Percentiles rank a stretch among this genome's conserved stretches.
Evolutionary conservation across 2,113 vertebrate species (phyloP).

Genomic region (Centropristis striata): DNA sequence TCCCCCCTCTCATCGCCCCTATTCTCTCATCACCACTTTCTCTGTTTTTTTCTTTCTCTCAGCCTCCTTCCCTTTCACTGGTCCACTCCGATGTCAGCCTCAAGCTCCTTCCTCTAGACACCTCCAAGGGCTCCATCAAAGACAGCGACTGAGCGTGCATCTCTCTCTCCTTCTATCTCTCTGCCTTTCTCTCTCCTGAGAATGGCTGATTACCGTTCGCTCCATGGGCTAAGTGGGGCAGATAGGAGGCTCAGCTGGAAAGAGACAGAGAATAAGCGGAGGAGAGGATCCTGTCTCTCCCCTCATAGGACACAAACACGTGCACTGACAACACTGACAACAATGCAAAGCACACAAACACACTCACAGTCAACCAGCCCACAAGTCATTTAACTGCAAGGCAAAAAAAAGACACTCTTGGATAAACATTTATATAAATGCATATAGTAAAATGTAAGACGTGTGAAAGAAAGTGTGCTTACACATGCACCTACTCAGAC

Average conservation of each 20-base stretch:
- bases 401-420: neutral
- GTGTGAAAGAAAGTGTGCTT: neutral
- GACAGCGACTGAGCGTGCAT: conserved; percentile 69
- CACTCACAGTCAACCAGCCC: conserved; percentile 18
- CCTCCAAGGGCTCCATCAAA: conserved; percentile 80
- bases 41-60: neutral
- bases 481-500: conserved; percentile 6
- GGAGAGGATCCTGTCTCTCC: conserved; percentile 60
- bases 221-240: conserved; percentile 85
- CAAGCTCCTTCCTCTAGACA: conserved; percentile 72
- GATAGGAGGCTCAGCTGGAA: conserved; percentile 81
- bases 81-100: conserved; percentile 69
- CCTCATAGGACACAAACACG: conserved; percentile 55
- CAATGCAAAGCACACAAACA: conserved; percentile 50
- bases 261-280: conserved; percentile 53
- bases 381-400: conserved; percentile 41
- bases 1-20: neutral
- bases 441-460: neutral
- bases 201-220: conserved; percentile 85
- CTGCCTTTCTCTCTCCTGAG: conserved; percentile 76
- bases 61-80: conserved; percentile 30
- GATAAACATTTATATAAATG: conserved; percentile 28
- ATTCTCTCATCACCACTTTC: neutral
- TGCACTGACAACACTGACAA: conserved; percentile 44
- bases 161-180: conserved; percentile 61